phyloP scores from a whole-genome alignment of 1,140 invertebrate species.

The Metaphire vulgaris region DNA sequence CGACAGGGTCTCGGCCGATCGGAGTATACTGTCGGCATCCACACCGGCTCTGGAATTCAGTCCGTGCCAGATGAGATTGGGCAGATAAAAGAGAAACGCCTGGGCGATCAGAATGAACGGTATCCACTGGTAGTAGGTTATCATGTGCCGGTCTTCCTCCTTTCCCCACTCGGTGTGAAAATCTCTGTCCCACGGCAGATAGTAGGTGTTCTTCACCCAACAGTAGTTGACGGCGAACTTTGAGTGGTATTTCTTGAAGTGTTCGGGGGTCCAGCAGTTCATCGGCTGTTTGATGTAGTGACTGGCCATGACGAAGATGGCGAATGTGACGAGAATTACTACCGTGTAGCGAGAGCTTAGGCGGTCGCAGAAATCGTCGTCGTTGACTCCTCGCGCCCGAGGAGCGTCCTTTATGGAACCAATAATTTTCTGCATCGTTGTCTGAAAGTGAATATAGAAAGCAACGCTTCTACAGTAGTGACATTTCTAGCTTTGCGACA shows the following conservation, averaged over 20 bases:
- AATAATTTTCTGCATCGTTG: too few species aligned
- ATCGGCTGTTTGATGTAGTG: slow-evolving; percentile 55
- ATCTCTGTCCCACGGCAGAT: slow-evolving; percentile 15
- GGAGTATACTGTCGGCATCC: slow-evolving; percentile 29
- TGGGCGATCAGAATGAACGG: slow-evolving; percentile 55
- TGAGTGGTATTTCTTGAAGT: slow-evolving; percentile 20
- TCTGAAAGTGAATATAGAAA: too few species aligned
- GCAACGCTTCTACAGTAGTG: too few species aligned
- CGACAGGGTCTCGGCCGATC: background rate
- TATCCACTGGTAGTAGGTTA: slow-evolving; percentile 55
- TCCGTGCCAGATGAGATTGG: slow-evolving; percentile 31
- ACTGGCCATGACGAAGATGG: slow-evolving; percentile 55
- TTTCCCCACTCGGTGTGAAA: too few species aligned
- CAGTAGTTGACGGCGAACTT: slow-evolving; percentile 28
- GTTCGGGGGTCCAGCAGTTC: slow-evolving; percentile 22
- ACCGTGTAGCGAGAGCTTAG: slow-evolving; percentile 17
- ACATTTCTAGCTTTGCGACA: too few species aligned
- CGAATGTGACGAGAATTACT: slow-evolving; percentile 39
- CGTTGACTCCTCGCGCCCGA: slow-evolving; percentile 43
- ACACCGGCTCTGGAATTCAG: slow-evolving; percentile 31
- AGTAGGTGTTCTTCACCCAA: too few species aligned
- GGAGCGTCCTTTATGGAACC: too few species aligned
- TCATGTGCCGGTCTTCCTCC: background rate
- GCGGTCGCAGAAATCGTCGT: slow-evolving; percentile 23
- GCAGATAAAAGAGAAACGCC: slow-evolving; percentile 37